Conservation (phyloP, 1,140 invertebrate genomes). For the Microplitis demolitor region DNA sequence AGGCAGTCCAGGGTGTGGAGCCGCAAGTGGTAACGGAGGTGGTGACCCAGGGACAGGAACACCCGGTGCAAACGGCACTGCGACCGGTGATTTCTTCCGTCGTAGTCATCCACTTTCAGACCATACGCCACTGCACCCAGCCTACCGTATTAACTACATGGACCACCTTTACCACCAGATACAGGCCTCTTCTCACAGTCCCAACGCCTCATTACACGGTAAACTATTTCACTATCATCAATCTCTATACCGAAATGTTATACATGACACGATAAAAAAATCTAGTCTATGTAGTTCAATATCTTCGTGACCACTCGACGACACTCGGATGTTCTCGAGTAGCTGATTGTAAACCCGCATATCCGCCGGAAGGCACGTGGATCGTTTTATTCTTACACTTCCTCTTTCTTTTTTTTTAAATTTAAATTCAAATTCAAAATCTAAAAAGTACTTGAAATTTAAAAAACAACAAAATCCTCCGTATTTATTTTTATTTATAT, state of each 20-base stretch:
- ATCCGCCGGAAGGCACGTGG: background rate
- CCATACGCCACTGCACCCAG: slow-evolving; percentile 58
- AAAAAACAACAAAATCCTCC: too few relatives aligned
- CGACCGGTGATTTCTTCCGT: slow-evolving; percentile 57
- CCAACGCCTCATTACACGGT: slow-evolving; percentile 63
- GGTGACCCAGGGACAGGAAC: slow-evolving; percentile 38
- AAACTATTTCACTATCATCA: slow-evolving; percentile 28
- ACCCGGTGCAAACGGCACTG: slow-evolving; percentile 48
- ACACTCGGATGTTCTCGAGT: too few relatives aligned
- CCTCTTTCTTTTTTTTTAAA: background rate
- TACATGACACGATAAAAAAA: too few relatives aligned
- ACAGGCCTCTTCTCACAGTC: slow-evolving; percentile 65
- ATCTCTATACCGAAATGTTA: background rate
- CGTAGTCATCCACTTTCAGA: slow-evolving; percentile 59
- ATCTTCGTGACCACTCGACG: too few relatives aligned
- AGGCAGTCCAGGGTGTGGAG: slow-evolving; percentile 47
- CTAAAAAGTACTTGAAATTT: too few relatives aligned
- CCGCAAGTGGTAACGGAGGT: slow-evolving; percentile 36
- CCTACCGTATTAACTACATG: slow-evolving; percentile 62
- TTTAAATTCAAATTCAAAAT: background rate
- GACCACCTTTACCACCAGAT: slow-evolving; percentile 61
- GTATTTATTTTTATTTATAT: background rate
- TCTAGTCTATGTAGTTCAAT: too few relatives aligned
- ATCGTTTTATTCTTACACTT: slow-evolving; percentile 1
- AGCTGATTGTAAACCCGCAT: too few relatives aligned